These are phyloP conservation scores for Stegana nigrithorax DNA, from an alignment of 2,888 invertebrate genomes.

Conservation along the genomic window DNA sequence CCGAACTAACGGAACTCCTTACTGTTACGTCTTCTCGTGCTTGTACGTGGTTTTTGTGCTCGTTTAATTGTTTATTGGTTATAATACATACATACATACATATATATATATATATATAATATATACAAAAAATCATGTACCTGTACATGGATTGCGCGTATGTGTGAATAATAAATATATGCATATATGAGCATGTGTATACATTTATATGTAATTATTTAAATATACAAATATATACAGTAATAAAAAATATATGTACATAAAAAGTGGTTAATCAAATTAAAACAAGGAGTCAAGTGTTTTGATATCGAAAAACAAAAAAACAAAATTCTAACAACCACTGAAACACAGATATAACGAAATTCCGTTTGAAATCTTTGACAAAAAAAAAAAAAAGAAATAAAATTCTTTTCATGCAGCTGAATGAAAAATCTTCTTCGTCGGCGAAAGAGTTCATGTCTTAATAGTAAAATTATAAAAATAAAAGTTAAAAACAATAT, in stretches of 20 bases:
- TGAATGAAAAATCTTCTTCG: background rate
- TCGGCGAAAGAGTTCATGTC: too few species aligned
- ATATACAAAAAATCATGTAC: background rate
- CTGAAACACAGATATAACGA: background rate
- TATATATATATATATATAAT: constrained; percentile 6
- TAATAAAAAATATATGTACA: background rate
- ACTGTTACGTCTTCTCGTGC: background rate
- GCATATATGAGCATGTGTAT: constrained; percentile 24
- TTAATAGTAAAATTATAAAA: too few species aligned
- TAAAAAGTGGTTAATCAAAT: constrained; percentile 4
- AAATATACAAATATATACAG: constrained; percentile 10
- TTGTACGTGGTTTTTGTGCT: too few species aligned
- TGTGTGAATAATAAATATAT: constrained; percentile 22
- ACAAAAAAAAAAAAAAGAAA: too few species aligned
- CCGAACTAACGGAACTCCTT: constrained; percentile 47
- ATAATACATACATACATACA: constrained; percentile 1
- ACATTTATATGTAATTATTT: constrained; percentile 18
- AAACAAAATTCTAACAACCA: background rate
- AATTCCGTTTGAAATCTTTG: background rate
- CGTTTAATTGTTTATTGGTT: constrained; percentile 10
- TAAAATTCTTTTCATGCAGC: too few species aligned
- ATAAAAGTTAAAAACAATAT: too few species aligned
- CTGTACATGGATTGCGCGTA: constrained; percentile 1
- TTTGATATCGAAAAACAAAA: background rate
- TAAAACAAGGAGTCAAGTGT: background rate